Evolutionary conservation across 2,888 invertebrate species (phyloP).

Genomic region (Tenthredo amoena): DNA sequence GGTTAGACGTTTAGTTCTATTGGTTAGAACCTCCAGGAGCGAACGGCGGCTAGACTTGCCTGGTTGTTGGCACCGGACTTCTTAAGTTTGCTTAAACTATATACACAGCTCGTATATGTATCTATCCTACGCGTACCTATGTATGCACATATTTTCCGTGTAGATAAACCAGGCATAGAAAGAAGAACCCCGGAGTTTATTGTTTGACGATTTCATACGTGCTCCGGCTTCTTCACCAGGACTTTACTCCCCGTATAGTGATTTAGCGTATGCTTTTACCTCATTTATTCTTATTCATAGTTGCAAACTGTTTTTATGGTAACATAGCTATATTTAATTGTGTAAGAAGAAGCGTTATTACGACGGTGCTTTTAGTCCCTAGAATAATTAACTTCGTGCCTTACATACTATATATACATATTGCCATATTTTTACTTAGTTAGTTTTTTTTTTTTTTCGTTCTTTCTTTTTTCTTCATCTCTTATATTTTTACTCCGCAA

Average conservation of each 20-base stretch:
- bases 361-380: neutral
- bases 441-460: too few relatives aligned
- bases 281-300: neutral
- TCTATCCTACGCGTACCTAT: neutral
- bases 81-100: constrained; percentile 31
- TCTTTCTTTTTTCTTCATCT: neutral
- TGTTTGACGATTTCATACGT: constrained; percentile 59
- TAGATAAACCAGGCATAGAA: neutral
- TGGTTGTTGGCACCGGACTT: constrained; percentile 30
- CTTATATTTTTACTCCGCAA: neutral
- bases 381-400: constrained; percentile 33
- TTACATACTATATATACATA: neutral
- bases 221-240: constrained; percentile 32
- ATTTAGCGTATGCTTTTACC: neutral
- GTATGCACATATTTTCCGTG: constrained; percentile 34
- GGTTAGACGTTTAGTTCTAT: constrained; percentile 51
- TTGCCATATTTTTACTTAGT: neutral
- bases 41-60: constrained; percentile 54
- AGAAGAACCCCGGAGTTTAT: constrained; percentile 43
- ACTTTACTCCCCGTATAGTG: neutral
- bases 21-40: constrained; percentile 56
- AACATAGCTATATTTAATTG: constrained; percentile 11
- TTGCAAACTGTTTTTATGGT: neutral
- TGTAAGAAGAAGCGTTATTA: constrained; percentile 9
- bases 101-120: neutral